These are phyloP conservation scores for Trilocha varians DNA, from an alignment of 2,888 invertebrate genomes.

Conservation along the genomic window DNA sequence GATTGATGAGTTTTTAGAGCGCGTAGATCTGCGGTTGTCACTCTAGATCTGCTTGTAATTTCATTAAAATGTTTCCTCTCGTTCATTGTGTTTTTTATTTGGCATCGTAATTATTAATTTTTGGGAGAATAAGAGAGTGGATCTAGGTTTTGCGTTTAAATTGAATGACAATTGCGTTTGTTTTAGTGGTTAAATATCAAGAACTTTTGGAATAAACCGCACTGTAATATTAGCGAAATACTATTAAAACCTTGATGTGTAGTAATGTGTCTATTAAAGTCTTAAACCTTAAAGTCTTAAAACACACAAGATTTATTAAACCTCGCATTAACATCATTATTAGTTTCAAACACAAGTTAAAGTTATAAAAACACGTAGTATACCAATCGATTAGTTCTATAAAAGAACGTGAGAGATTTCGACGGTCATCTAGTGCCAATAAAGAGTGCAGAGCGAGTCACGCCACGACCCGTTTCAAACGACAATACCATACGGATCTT, in stretches of 20 bases:
- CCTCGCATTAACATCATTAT: too few species aligned
- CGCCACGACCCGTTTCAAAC: conserved; percentile 14
- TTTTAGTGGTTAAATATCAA: neutral
- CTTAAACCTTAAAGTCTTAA: too few species aligned
- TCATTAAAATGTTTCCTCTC: neutral
- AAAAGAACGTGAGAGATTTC: too few species aligned
- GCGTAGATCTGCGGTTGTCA: conserved; percentile 19
- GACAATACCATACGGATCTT: neutral
- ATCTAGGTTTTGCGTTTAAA: too few species aligned
- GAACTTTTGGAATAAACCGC: neutral
- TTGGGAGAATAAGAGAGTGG: too few species aligned
- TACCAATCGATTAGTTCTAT: too few species aligned
- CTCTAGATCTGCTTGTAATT: conserved; percentile 3
- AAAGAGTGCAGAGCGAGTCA: conserved; percentile 55
- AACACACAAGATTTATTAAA: too few species aligned
- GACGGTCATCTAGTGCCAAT: conserved; percentile 66
- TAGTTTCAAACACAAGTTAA: too few species aligned
- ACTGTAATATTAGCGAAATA: neutral
- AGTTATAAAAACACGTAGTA: too few species aligned
- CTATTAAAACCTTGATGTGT: too few species aligned
- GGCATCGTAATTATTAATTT: neutral
- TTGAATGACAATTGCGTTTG: too few species aligned
- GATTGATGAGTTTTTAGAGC: conserved; percentile 33
- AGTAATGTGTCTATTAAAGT: too few species aligned
- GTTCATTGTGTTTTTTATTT: conserved; percentile 13